phyloP scores from a whole-genome alignment of 2,113 vertebrate genomes.

The Nesoenas mayeri region DNA sequence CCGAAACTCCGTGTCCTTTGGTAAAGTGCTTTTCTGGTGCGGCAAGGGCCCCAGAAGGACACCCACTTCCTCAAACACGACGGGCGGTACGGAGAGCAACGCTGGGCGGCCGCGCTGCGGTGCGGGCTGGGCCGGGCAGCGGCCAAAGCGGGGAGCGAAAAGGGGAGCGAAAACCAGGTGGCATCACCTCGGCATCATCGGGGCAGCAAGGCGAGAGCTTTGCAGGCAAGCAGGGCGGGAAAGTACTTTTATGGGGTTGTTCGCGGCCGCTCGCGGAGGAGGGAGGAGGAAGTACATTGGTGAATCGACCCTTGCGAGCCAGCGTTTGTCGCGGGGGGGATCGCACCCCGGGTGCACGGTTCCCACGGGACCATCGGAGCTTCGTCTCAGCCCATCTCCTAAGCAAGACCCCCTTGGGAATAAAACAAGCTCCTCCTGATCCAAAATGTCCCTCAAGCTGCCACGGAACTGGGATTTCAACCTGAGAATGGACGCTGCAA shows the following conservation, averaged over 20 bases:
- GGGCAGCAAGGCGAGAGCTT: background rate
- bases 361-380: background rate
- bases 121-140: background rate
- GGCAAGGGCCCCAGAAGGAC: background rate
- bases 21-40: background rate
- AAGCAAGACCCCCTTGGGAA: background rate
- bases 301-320: background rate
- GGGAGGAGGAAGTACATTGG: slow-evolving; percentile 55
- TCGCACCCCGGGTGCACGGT: background rate
- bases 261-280: background rate
- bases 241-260: slow-evolving; percentile 22
- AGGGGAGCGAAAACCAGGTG: background rate
- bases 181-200: fast-evolving
- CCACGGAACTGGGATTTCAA: slow-evolving; percentile 94
- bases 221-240: slow-evolving; percentile 1
- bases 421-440: background rate
- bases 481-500: slow-evolving; percentile 83
- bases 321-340: background rate
- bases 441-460: slow-evolving; percentile 91
- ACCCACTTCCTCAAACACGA: slow-evolving; percentile 74
- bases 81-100: background rate
- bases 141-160: fast-evolving
- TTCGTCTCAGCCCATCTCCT: background rate
- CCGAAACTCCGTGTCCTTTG: background rate
- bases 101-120: background rate